Percentiles rank a stretch among this genome's conserved stretches.
Evolutionary conservation across 2,888 invertebrate genomes (phyloP).

Genomic region (Thelaira solivaga): DNA sequence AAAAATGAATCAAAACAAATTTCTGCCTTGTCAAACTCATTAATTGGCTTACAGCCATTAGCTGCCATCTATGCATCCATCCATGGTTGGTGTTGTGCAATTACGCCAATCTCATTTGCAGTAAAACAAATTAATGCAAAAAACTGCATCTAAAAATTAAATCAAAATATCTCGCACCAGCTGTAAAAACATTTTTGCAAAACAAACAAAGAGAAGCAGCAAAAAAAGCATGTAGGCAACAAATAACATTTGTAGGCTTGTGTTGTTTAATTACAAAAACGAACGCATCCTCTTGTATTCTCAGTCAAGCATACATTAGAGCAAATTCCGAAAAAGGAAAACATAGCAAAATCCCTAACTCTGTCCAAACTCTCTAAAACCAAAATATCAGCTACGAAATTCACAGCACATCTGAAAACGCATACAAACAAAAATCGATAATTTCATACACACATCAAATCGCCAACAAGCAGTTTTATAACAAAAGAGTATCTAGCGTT

Average conservation of each 20-base stretch:
- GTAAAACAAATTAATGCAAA: background rate
- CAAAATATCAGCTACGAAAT: conserved; percentile 18
- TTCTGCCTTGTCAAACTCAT: too few species aligned
- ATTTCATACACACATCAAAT: conserved; percentile 9
- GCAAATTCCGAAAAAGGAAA: background rate
- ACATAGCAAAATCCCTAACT: conserved; percentile 34
- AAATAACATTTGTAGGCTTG: background rate
- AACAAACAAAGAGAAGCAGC: background rate
- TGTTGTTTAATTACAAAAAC: conserved; percentile 31
- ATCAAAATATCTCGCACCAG: conserved; percentile 42
- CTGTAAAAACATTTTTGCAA: background rate
- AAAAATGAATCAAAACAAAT: too few species aligned
- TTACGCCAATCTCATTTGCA: conserved; percentile 1
- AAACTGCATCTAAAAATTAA: conserved; percentile 33
- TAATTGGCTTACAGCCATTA: too few species aligned
- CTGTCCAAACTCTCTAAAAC: conserved; percentile 36
- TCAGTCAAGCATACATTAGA: conserved; percentile 4
- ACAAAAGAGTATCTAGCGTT: too few species aligned
- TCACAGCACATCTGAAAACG: conserved; percentile 33
- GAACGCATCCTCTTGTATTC: conserved; percentile 40
- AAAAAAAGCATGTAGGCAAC: too few species aligned
- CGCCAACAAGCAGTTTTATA: background rate
- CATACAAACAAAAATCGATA: conserved; percentile 51
- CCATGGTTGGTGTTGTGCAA: background rate
- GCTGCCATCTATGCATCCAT: too few species aligned